Conservation (phyloP, 2,113 vertebrate genomes). For the Pseudorectes ferrugineus region DNA sequence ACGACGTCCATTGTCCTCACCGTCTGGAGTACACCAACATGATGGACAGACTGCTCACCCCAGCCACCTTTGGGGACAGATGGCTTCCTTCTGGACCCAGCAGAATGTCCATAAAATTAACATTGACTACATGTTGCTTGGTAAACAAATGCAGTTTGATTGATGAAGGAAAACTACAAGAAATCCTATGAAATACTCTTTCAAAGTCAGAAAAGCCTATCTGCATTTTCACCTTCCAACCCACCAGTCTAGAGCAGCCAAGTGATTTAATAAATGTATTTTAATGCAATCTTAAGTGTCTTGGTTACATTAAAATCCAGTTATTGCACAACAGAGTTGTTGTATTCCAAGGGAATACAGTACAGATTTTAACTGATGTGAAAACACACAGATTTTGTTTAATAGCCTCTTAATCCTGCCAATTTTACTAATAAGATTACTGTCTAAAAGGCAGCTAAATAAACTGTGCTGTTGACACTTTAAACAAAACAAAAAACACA, state of each 20-base stretch:
- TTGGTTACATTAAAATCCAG: slow-evolving; percentile 63
- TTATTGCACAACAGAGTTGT: slow-evolving; percentile 58
- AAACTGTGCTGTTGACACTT: slow-evolving; percentile 18
- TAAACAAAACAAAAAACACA: not conserved
- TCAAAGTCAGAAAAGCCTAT: slow-evolving; percentile 72
- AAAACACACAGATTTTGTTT: slow-evolving; percentile 67
- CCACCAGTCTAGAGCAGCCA: slow-evolving; percentile 28
- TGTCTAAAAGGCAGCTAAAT: slow-evolving; percentile 44
- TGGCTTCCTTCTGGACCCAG: slow-evolving; percentile 73
- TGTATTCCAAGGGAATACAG: slow-evolving; percentile 60
- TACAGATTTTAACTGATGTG: slow-evolving; percentile 68
- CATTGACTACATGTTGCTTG: slow-evolving; percentile 82
- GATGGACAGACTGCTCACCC: slow-evolving; percentile 61
- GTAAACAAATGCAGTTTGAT: slow-evolving; percentile 83
- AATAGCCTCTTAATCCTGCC: slow-evolving; percentile 70
- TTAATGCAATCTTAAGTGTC: slow-evolving; percentile 71
- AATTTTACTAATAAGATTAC: slow-evolving; percentile 74
- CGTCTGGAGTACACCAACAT: slow-evolving; percentile 66
- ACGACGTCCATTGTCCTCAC: not conserved
- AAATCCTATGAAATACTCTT: slow-evolving; percentile 76
- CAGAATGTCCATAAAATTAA: slow-evolving; percentile 83
- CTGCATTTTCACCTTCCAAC: slow-evolving; percentile 8
- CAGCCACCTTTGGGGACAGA: slow-evolving; percentile 73
- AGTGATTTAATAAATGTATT: slow-evolving; percentile 68
- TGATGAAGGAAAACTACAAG: slow-evolving; percentile 84